phyloP scores from a whole-genome alignment of 2,113 vertebrate species.

The Brachypodius melanocephalos region DNA sequence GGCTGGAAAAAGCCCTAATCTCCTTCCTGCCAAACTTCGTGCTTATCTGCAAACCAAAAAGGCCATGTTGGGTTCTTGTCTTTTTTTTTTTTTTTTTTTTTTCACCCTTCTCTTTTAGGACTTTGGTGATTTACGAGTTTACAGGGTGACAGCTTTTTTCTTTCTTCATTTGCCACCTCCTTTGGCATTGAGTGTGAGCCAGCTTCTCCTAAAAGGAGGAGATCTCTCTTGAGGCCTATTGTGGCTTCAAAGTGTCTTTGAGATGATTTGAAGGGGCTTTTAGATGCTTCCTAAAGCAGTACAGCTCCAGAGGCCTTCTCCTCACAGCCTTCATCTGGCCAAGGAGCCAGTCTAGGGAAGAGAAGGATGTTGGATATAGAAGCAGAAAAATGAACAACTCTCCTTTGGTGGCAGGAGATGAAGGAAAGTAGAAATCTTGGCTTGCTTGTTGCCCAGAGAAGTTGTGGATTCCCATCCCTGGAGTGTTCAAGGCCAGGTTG shows the following conservation, averaged over 20 bases:
- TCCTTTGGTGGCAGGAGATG: not conserved
- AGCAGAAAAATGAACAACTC: not conserved
- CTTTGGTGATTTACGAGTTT: constrained; percentile 1
- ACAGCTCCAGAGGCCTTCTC: not conserved
- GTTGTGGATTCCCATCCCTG: not conserved
- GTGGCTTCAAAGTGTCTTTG: not conserved
- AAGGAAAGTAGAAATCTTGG: not conserved
- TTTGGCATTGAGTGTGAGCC: not conserved
- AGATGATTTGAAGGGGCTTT: not conserved
- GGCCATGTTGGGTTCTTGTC: not conserved
- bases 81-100: not conserved
- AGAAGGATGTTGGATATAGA: not conserved
- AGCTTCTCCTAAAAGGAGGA: not conserved
- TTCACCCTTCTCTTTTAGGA: not conserved
- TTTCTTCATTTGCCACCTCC: not conserved
- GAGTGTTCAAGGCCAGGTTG: not conserved
- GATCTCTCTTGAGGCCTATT: not conserved
- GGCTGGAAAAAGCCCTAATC: constrained; percentile 63
- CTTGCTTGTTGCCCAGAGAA: not conserved
- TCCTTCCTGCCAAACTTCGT: constrained; percentile 65
- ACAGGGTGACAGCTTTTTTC: not conserved
- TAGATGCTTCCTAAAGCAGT: not conserved
- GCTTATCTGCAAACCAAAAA: constrained; percentile 63
- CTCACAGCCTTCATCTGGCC: not conserved
- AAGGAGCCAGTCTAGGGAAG: not conserved